Percentiles rank a stretch among this genome's conserved stretches.
Evolutionary conservation across 2,113 vertebrate genomes (phyloP).

Genomic region (Neofelis nebulosa): DNA sequence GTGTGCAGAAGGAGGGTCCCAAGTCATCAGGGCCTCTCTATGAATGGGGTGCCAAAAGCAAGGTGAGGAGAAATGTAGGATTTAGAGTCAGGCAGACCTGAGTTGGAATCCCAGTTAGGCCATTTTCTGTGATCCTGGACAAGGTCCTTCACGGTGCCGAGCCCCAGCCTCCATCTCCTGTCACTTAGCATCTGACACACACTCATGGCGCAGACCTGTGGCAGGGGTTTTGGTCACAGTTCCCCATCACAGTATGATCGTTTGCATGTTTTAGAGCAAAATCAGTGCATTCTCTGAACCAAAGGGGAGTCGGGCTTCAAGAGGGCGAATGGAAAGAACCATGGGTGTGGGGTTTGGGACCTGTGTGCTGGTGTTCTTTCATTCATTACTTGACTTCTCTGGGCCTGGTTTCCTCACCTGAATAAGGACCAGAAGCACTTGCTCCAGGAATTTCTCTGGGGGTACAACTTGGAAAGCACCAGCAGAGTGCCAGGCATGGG

Average conservation of each 20-base stretch:
- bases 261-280: background rate
- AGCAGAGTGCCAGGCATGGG: background rate
- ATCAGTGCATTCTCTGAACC: background rate
- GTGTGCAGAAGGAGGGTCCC: background rate
- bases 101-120: background rate
- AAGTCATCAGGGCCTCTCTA: background rate
- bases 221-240: background rate
- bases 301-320: background rate
- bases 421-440: background rate
- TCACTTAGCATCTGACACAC: background rate
- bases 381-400: background rate
- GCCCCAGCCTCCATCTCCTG: background rate
- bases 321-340: background rate
- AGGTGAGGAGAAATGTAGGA: background rate
- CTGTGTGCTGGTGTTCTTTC: background rate
- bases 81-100: background rate
- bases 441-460: background rate
- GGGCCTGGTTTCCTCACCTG: background rate
- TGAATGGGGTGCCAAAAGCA: background rate
- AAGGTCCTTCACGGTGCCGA: background rate
- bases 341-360: background rate
- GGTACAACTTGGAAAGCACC: background rate
- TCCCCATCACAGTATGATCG: fast-evolving
- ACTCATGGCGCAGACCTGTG: background rate
- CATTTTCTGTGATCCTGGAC: background rate